phyloP scores from a whole-genome alignment of 2,888 invertebrate species.

The Clivina fossor region DNA sequence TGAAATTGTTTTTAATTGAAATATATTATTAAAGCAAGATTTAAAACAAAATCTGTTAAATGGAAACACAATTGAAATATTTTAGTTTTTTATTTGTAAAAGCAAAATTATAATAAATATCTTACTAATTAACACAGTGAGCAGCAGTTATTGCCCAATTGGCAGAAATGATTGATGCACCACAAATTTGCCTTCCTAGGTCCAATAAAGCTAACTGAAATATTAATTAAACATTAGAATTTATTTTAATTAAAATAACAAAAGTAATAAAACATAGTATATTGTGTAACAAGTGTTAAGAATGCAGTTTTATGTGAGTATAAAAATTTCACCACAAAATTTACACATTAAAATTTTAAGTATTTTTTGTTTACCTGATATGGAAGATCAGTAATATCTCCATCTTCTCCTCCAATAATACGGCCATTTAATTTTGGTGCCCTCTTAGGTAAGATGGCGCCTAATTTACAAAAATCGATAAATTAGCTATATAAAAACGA shows the following conservation, averaged over 20 bases:
- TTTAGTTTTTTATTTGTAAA: no score
- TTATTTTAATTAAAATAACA: no score
- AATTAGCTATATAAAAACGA: neutral
- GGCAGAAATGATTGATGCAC: slow-evolving; percentile 38
- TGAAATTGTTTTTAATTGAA: no score
- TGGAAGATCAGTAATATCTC: slow-evolving; percentile 15
- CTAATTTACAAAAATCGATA: neutral
- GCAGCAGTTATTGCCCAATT: slow-evolving; percentile 42
- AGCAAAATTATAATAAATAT: no score
- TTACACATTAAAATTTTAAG: no score
- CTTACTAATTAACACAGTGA: slow-evolving; percentile 15
- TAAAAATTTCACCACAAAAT: no score
- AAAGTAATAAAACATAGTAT: no score
- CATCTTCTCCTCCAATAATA: slow-evolving; percentile 48
- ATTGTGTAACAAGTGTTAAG: no score
- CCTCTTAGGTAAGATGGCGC: neutral
- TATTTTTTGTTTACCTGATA: slow-evolving; percentile 19
- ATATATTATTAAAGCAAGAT: no score
- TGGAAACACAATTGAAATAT: no score
- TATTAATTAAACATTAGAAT: neutral
- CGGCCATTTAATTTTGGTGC: slow-evolving; percentile 36
- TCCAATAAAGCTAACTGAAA: slow-evolving; percentile 1
- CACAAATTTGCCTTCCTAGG: slow-evolving; percentile 11
- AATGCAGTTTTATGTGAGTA: no score
- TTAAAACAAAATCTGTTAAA: no score